A percentile compares a stretch with the other conserved stretches of the same genome.
Conservation (phyloP, 2,888 invertebrate genomes). For the Tenthredo distinguenda region DNA sequence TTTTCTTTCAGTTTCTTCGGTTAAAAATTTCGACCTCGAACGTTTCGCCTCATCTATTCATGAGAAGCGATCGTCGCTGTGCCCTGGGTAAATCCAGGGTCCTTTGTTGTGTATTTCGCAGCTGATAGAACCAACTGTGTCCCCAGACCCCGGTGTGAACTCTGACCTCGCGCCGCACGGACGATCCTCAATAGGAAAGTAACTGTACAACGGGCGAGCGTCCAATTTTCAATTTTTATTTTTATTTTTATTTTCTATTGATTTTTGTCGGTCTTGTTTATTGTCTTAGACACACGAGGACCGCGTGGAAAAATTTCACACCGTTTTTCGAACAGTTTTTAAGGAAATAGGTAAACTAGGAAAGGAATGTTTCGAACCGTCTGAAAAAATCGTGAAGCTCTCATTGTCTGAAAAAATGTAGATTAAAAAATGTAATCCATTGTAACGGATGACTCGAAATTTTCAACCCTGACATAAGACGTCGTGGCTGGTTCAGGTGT, state of each 20-base stretch:
- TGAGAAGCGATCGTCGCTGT: background rate
- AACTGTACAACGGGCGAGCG: constrained; percentile 43
- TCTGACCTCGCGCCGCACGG: constrained; percentile 61
- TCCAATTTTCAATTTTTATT: constrained; percentile 48
- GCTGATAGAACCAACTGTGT: constrained; percentile 14
- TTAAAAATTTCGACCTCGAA: background rate
- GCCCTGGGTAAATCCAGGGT: background rate
- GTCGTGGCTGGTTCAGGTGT: background rate
- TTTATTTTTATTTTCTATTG: constrained; percentile 49
- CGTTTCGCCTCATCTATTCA: background rate
- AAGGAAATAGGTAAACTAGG: too few relatives aligned
- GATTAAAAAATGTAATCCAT: background rate
- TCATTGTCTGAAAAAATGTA: too few relatives aligned
- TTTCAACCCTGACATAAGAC: background rate
- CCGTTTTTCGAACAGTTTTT: too few relatives aligned
- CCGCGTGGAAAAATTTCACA: background rate
- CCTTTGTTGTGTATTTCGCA: constrained; percentile 7
- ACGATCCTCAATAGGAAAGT: constrained; percentile 58
- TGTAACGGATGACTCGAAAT: background rate
- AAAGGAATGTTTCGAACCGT: too few relatives aligned
- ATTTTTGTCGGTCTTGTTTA: constrained; percentile 52
- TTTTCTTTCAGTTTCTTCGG: background rate
- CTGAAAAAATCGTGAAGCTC: too few relatives aligned
- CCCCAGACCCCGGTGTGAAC: constrained; percentile 64
- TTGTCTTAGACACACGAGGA: constrained; percentile 9